Evolutionary conservation across 2,888 invertebrate genomes (phyloP), one percentile per base, ranked within the genome.

Genomic region (Caradrina kadenii): DNA sequence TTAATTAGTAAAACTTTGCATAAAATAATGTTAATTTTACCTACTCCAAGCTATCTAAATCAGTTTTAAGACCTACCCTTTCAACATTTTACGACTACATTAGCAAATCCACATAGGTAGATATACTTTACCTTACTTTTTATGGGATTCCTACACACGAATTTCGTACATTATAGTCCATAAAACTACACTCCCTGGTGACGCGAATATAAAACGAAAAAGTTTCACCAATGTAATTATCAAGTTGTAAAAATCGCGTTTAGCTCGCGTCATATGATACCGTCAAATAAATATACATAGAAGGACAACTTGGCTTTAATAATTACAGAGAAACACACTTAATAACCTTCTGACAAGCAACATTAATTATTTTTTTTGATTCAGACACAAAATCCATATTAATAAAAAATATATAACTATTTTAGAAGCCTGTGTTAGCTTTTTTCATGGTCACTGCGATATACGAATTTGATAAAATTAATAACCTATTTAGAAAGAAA

Each of bases 111-210:
- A 11, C 73, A 65, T 50, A 73, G 54, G 42, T 42, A 42, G 54
- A 56, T 79, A 49, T 72, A 71, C 42, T 55, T 54, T 52, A 73
- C 62, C 48, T 61, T 17, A 39, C 53, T 64, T 70, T 76, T 76
- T 65, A 77, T 71, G 64, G 21, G 81, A 65, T 65, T 70, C 31
- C 55, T 48, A 48, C 77, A 62, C 77, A 70, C 59, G 60, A 65
- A 55, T 54, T 53, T 50, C 53, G 62, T 65, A 76, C 59, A 76
- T 77, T 65, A 80, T 55, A 15, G 67, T 55, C 75, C 69, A 75
- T 82, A 82, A 81, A 80, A 80, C 79, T 79, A 82, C 69, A 79
- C 76, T 82, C 79, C 79, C 76, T 55, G 60, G 67, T 70, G 80
- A 82, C 59, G 61, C 76, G 58, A 62, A 76, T 70, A 71, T 71